Evolutionary conservation across 2,113 vertebrate genomes (phyloP).

Genomic region (Perca fluviatilis): DNA sequence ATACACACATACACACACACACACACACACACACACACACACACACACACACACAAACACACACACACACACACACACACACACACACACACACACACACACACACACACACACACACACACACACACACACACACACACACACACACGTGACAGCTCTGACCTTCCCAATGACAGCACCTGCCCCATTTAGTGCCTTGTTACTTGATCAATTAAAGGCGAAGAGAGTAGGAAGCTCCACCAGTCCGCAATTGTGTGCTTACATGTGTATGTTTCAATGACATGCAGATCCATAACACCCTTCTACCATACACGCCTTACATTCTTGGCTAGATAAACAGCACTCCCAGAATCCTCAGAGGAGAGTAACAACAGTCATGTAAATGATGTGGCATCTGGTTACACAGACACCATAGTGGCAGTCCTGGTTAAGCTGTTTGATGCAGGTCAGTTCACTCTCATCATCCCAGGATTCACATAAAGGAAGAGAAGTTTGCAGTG

Average conservation of each 20-base stretch:
- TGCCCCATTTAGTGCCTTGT: slow-evolving; percentile 24
- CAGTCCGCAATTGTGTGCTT: neutral
- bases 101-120: neutral
- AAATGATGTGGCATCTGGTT: neutral
- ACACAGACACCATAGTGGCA: neutral
- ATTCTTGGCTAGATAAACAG: neutral
- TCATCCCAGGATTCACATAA: neutral
- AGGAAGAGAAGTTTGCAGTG: neutral
- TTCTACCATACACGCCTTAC: neutral
- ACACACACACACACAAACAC: slow-evolving; percentile 14
- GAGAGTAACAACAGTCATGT: neutral
- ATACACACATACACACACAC: neutral
- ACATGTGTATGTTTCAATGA: neutral
- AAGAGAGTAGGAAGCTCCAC: slow-evolving; percentile 13
- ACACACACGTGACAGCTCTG: slow-evolving; percentile 52
- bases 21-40: slow-evolving; percentile 23
- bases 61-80: slow-evolving; percentile 22
- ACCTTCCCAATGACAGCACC: slow-evolving; percentile 58
- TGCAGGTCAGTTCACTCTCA: neutral
- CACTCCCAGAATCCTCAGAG: neutral
- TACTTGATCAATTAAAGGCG: slow-evolving; percentile 39
- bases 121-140: slow-evolving; percentile 5
- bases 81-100: neutral
- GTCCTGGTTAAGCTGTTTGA: neutral
- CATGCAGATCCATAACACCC: neutral